Evolutionary conservation across 1,140 invertebrate genomes (phyloP), one percentile per base, ranked within the genome.

Genomic region (Lethrus apterus): DNA sequence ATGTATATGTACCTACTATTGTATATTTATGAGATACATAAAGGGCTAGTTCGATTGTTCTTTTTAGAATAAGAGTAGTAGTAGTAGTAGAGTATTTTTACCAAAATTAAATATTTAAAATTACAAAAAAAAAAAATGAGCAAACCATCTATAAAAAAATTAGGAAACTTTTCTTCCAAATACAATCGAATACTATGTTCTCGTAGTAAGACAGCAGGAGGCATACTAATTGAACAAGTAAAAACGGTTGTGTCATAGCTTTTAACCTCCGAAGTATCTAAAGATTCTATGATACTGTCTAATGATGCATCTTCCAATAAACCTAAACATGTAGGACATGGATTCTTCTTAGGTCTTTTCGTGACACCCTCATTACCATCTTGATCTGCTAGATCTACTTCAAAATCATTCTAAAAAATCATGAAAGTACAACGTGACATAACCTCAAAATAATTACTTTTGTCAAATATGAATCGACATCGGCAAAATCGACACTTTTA

Each of bases 241-340:
- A 73, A 70, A 20, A 57, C 60, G 10, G 43, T 34, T 36, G 61
- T 65, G 34, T 72, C 66, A 55, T 69, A 72, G 34, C 65, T 55
- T 11, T 54, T 49, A n/a, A 68, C 62, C 17, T 63, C 57, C 1
- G 65, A 48, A 15, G 56, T 40, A 0, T 62, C 44, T 24, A 77
- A 71, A 19, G 66, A 58, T 29, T 69, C 29, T 24, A 79, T 46
- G 4, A 74, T 53, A 23, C 60, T 54, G 44, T 70, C 55, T 46
- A 74, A 62, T 46, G 64, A 62, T 4, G 66, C 54, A 46, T 72
- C 55, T 46, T 81, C 73, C 15, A 84, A 70, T n/a, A 84, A 64
- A 26, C 78, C 80, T 24, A 84, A 55, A 61, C 82, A 85, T 5
- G 69, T 66, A 0, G 72, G 53, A 55, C 82, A 85, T 3, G 69